Evolutionary conservation across 2,797 vertebrate genomes (phyloP).

Genomic region (Catostomus latipinnis): DNA sequence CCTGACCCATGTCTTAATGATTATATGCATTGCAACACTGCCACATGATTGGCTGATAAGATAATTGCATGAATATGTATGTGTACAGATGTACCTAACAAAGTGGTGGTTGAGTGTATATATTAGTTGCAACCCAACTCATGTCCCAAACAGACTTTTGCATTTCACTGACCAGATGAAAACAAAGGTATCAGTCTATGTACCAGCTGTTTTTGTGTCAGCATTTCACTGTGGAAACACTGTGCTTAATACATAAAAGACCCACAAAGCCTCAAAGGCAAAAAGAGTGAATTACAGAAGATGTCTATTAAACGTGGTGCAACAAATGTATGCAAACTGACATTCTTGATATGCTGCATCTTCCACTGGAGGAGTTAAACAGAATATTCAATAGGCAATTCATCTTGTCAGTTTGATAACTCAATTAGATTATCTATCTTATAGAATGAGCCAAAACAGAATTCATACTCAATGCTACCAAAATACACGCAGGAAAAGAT

Average conservation of each 20-base stretch:
- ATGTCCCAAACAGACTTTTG: neutral
- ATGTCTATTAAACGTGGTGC: neutral
- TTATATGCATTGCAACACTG: too few relatives aligned
- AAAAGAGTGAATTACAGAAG: neutral
- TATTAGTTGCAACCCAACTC: neutral
- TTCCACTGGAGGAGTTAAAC: neutral
- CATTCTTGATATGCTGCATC: constrained; percentile 11
- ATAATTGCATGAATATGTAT: too few relatives aligned
- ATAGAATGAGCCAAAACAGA: neutral
- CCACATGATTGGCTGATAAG: too few relatives aligned
- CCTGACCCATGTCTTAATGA: too few relatives aligned
- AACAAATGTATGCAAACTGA: constrained; percentile 14
- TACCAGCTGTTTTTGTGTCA: neutral
- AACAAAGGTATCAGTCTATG: neutral
- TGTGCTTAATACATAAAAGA: constrained; percentile 1
- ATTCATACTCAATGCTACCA: neutral
- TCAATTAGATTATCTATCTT: constrained; percentile 2
- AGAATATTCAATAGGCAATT: constrained; percentile 5
- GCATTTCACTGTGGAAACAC: constrained; percentile 5
- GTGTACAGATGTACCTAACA: too few relatives aligned
- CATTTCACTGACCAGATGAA: neutral
- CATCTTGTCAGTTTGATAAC: neutral
- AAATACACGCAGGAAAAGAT: neutral
- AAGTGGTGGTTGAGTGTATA: too few relatives aligned
- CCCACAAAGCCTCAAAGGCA: constrained; percentile 8